phyloP scores from a whole-genome alignment of 2,797 vertebrate genomes.

The Chelonia mydas region DNA sequence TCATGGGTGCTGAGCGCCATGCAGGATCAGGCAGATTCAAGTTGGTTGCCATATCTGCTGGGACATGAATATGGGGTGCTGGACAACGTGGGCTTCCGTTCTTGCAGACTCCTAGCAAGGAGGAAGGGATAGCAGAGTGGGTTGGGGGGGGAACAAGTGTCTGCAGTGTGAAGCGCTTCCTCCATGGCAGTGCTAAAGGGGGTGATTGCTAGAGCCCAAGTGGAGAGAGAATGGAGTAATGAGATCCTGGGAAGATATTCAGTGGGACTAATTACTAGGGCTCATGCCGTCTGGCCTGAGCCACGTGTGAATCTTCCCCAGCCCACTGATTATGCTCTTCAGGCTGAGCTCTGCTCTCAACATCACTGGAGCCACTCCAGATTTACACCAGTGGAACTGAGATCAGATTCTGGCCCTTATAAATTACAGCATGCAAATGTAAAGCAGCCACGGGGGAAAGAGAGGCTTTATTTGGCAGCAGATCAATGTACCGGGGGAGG shows the following conservation, averaged over 20 bases:
- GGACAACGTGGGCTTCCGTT: background rate
- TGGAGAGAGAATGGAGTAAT: background rate
- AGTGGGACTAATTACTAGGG: background rate
- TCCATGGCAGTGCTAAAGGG: background rate
- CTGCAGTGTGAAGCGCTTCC: background rate
- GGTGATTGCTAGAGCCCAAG: background rate
- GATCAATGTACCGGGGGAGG: conserved; percentile 32
- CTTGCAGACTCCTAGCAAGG: background rate
- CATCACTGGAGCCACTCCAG: background rate
- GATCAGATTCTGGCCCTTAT: background rate
- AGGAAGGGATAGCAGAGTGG: background rate
- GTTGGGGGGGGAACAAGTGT: background rate
- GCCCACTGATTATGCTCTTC: accelerated
- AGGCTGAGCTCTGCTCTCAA: background rate
- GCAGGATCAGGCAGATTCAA: background rate
- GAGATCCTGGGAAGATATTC: background rate
- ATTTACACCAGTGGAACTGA: background rate
- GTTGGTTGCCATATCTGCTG: background rate
- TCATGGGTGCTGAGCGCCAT: background rate
- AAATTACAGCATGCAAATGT: background rate
- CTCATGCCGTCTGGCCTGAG: background rate
- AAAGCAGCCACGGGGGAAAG: conserved; percentile 4
- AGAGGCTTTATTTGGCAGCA: background rate
- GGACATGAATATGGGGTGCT: background rate
- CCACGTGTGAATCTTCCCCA: background rate